Percentiles rank a stretch among this genome's conserved stretches.
These are phyloP conservation scores for Florisuga fusca DNA, from an alignment of 2,797 vertebrate genomes.

Conservation along the genomic window DNA sequence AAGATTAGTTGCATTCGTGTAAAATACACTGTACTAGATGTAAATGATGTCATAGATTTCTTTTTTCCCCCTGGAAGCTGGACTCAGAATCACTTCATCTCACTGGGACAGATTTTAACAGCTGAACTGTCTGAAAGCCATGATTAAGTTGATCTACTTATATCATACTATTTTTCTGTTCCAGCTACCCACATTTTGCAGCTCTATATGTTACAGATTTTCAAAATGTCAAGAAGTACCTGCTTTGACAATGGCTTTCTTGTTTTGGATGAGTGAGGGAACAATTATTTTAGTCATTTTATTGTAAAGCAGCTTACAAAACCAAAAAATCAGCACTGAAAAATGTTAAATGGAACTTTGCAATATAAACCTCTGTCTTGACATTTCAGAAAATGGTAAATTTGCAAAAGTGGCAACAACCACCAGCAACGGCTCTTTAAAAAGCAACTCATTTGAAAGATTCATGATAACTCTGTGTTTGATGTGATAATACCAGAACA, in stretches of 20 bases:
- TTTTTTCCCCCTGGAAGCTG: neutral
- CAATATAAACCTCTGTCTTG: neutral
- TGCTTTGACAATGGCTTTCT: neutral
- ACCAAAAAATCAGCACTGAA: neutral
- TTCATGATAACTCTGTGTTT: neutral
- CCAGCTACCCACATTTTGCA: neutral
- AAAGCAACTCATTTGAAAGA: neutral
- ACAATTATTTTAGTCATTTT: neutral
- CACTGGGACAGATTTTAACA: neutral
- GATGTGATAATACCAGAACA: neutral
- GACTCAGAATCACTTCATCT: neutral
- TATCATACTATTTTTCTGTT: neutral
- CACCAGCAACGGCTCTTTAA: neutral
- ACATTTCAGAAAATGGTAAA: neutral
- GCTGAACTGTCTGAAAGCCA: neutral
- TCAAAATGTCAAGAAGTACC: neutral
- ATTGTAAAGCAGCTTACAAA: neutral
- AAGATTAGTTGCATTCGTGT: neutral
- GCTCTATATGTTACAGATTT: neutral
- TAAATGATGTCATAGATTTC: neutral
- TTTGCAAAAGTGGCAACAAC: neutral
- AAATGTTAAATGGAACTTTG: neutral
- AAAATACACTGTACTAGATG: neutral
- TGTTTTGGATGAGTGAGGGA: neutral
- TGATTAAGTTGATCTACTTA: neutral